Conservation (phyloP, 1,140 invertebrate species). For the Macrobrachium nipponense region DNA sequence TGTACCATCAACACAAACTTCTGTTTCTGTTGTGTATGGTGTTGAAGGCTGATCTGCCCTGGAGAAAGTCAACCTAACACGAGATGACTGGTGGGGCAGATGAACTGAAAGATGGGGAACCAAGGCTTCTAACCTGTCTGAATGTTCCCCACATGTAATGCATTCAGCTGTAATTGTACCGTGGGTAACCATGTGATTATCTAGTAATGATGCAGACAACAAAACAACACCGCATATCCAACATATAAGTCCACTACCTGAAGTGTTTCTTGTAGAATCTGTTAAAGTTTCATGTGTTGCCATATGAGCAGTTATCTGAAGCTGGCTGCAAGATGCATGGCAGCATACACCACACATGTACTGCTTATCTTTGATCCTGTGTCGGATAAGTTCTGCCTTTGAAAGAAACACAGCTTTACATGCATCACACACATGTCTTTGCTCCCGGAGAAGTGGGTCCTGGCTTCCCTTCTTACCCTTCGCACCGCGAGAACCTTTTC, state of each 20-base stretch:
- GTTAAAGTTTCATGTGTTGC: constrained; percentile 32
- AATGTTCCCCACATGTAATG: constrained; percentile 41
- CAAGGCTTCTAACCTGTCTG: constrained; percentile 13
- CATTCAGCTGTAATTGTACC: constrained; percentile 45
- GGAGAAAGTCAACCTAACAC: constrained; percentile 35
- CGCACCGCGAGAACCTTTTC: constrained; percentile 7
- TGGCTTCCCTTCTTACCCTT: constrained; percentile 39
- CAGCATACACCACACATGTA: constrained; percentile 61
- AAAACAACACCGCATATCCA: constrained; percentile 45
- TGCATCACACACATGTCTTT: constrained; percentile 44
- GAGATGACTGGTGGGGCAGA: constrained; percentile 32
- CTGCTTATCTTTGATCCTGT: constrained; percentile 63
- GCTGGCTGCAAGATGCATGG: constrained; percentile 57
- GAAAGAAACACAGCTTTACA: constrained; percentile 58
- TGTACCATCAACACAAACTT: constrained; percentile 42
- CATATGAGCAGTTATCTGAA: constrained; percentile 55
- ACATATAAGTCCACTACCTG: constrained; percentile 27
- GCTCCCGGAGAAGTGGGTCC: constrained; percentile 41
- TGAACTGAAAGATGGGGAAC: constrained; percentile 38
- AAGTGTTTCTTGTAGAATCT: background rate
- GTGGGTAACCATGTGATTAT: constrained; percentile 50
- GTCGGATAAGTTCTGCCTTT: constrained; percentile 60
- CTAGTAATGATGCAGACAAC: constrained; percentile 29
- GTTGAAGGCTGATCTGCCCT: constrained; percentile 33
- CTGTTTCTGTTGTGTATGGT: constrained; percentile 32